Percentiles rank a stretch among this genome's conserved stretches.
Evolutionary conservation across 2,888 invertebrate genomes (phyloP).

Genomic region (Seira sanloemensis): DNA sequence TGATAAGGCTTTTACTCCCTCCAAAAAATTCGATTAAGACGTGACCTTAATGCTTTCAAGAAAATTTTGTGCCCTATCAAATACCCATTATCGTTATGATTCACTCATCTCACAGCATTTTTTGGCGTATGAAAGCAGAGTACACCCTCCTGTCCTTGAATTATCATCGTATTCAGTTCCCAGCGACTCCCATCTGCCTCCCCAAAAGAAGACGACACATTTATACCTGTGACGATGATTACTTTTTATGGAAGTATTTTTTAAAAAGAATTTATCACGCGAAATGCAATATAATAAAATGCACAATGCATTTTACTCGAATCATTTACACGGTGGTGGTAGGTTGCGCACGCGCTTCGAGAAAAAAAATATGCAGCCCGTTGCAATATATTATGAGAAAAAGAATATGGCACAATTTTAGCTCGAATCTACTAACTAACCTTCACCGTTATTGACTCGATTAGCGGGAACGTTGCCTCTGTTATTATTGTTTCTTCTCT

Average conservation of each 20-base stretch:
- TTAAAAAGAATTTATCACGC: neutral
- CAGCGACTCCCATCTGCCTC: slow-evolving; percentile 29
- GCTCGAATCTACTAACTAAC: slow-evolving; percentile 33
- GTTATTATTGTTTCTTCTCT: neutral
- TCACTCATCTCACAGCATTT: neutral
- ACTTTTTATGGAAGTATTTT: slow-evolving; percentile 21
- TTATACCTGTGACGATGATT: slow-evolving; percentile 9
- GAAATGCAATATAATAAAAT: neutral
- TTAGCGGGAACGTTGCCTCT: slow-evolving; percentile 24
- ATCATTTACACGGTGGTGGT: too few species aligned
- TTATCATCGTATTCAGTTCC: slow-evolving; percentile 35
- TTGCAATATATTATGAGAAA: too few species aligned
- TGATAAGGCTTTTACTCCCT: slow-evolving; percentile 5
- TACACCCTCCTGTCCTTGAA: slow-evolving; percentile 47
- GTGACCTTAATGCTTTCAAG: slow-evolving; percentile 53
- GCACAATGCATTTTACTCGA: slow-evolving; percentile 17
- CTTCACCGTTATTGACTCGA: slow-evolving; percentile 38
- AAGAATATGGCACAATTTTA: neutral
- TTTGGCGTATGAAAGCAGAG: neutral
- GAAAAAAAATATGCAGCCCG: neutral
- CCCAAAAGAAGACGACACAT: slow-evolving; percentile 3
- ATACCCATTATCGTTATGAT: slow-evolving; percentile 44
- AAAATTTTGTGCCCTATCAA: slow-evolving; percentile 52
- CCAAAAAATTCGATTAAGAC: slow-evolving; percentile 43
- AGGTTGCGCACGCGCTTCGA: neutral